Percentiles rank a stretch among this genome's conserved stretches.
phyloP scores from a whole-genome alignment of 2,113 vertebrate genomes.

The Mobula birostris region DNA sequence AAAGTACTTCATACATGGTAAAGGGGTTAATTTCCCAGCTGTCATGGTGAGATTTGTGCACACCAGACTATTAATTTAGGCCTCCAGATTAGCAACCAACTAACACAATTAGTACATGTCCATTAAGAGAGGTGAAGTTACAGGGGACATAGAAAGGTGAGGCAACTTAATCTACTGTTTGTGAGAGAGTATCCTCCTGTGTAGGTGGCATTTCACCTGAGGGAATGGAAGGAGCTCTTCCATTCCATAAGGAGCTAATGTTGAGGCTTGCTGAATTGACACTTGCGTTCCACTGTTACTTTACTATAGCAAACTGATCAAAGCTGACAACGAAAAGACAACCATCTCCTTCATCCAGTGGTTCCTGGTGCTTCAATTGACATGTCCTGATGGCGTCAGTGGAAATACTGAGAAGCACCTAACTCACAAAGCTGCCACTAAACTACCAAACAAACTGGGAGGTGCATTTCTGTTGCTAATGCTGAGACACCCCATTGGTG shows the following conservation, averaged over 20 bases:
- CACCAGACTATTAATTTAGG: no score
- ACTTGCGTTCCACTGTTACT: neutral
- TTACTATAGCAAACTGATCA: neutral
- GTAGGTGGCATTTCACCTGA: neutral
- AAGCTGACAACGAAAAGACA: neutral
- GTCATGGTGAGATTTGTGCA: no score
- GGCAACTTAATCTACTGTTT: no score
- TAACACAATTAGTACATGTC: no score
- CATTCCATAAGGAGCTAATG: neutral
- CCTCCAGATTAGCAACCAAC: no score
- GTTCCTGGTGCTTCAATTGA: neutral
- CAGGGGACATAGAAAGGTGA: no score
- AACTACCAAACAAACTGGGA: neutral
- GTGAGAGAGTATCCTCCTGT: no score
- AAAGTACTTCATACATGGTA: no score
- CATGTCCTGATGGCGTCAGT: neutral
- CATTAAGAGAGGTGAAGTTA: no score
- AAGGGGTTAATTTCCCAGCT: no score
- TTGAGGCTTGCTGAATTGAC: neutral
- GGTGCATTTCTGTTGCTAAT: neutral
- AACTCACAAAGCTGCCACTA: no score
- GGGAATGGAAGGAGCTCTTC: neutral
- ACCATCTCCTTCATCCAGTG: neutral
- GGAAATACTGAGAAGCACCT: neutral
- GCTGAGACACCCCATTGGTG: neutral